Evolutionary conservation across 2,888 invertebrate species (phyloP).

Genomic region (Cephus runcator): DNA sequence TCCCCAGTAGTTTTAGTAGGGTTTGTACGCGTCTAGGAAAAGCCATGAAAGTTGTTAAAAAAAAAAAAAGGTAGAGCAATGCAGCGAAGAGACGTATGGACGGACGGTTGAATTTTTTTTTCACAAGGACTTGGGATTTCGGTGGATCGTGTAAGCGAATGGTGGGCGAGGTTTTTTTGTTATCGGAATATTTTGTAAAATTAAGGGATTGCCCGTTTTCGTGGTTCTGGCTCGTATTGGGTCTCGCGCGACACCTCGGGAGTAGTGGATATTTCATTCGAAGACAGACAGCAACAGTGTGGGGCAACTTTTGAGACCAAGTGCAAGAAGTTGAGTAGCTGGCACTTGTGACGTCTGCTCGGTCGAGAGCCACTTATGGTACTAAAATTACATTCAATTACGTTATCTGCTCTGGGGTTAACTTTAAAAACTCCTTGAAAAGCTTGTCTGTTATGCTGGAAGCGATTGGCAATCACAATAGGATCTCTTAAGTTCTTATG

Average conservation of each 20-base stretch:
- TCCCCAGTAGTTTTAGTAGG: background rate
- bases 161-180: background rate
- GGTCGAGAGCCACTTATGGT: conserved; percentile 64
- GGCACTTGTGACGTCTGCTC: conserved; percentile 64
- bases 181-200: background rate
- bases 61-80: background rate
- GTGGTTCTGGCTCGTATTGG: background rate
- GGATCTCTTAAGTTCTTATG: conserved; percentile 42
- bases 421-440: conserved; percentile 58
- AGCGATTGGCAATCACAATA: conserved; percentile 38
- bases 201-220: background rate
- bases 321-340: conserved; percentile 36
- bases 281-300: background rate
- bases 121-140: background rate
- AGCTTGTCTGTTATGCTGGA: conserved; percentile 39
- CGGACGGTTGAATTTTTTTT: background rate
- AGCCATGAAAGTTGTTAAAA: background rate
- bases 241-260: background rate
- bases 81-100: background rate
- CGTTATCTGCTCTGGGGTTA: conserved; percentile 59
- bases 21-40: background rate
- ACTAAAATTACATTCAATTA: conserved; percentile 65
- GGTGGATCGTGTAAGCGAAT: background rate
- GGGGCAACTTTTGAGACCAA: background rate
- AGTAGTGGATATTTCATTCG: background rate